Conservation (phyloP, 2,797 vertebrate genomes). For the Catharus ustulatus region DNA sequence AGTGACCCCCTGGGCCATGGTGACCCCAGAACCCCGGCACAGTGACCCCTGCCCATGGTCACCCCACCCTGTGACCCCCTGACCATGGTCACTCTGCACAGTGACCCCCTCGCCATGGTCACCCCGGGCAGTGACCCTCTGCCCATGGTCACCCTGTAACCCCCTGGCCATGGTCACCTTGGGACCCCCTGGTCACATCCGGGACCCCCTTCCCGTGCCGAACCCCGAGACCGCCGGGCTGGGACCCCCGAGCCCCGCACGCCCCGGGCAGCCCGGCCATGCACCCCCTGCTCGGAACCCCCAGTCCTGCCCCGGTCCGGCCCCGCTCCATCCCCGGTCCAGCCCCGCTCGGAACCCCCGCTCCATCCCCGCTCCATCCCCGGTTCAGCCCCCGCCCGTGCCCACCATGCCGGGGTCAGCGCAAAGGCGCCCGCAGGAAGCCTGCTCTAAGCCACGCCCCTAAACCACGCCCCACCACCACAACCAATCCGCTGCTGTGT, state of each 20-base stretch:
- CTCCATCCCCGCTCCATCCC: fast-evolving
- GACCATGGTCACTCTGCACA: no score
- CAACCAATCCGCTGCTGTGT: fast-evolving
- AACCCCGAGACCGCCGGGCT: background rate
- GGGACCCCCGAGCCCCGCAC: background rate
- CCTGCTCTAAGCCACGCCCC: fast-evolving
- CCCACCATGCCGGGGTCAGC: conserved; percentile 30
- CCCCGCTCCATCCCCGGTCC: no score
- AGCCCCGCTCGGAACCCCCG: background rate
- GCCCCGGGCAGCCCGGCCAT: background rate
- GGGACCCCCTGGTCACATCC: no score
- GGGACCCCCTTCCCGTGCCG: background rate
- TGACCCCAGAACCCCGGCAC: no score
- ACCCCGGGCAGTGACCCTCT: no score
- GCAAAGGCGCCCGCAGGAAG: conserved; percentile 4
- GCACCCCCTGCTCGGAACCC: background rate
- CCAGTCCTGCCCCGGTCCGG: background rate
- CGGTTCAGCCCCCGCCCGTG: no score
- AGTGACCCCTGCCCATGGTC: no score
- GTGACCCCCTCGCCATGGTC: background rate
- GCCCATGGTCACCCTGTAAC: no score
- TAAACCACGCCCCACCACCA: fast-evolving
- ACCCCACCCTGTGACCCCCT: no score
- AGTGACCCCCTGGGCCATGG: no score
- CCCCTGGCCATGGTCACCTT: no score